Conservation (phyloP, 2,888 invertebrate species). For the Trichopoda pennipes region DNA sequence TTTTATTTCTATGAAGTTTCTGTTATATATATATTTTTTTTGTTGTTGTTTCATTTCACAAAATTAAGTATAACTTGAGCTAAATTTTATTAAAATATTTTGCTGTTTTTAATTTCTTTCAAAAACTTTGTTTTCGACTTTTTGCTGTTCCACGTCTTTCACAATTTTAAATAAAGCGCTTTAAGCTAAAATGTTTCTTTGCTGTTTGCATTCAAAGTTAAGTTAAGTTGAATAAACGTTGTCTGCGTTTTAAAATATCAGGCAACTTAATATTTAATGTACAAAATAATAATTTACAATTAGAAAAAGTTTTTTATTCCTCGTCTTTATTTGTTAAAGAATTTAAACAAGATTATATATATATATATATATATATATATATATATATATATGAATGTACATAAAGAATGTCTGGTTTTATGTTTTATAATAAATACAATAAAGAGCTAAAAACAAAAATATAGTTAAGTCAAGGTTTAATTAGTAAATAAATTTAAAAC, state of each 20-base stretch:
- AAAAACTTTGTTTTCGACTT: constrained; percentile 38
- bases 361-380: no score
- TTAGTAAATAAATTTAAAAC: no score
- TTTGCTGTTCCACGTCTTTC: constrained; percentile 8
- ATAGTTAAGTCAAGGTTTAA: no score
- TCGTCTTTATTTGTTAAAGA: constrained; percentile 13
- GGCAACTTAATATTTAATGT: constrained; percentile 40
- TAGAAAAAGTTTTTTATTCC: constrained; percentile 45
- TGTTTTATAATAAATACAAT: no score
- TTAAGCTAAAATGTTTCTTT: constrained; percentile 31
- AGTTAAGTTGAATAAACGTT: constrained; percentile 35
- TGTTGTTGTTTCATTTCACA: constrained; percentile 16
- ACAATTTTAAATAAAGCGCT: constrained; percentile 34
- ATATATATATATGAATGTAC: no score
- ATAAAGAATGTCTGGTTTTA: no score
- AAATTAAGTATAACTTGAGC: constrained; percentile 54
- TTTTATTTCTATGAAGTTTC: constrained; percentile 25
- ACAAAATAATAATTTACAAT: constrained; percentile 50
- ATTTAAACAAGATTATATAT: not conserved
- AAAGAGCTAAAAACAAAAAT: no score
- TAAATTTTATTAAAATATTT: constrained; percentile 54
- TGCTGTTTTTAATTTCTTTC: constrained; percentile 18
- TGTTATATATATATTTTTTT: constrained; percentile 12
- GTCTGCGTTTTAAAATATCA: constrained; percentile 43
- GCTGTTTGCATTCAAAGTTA: constrained; percentile 1